Evolutionary conservation across 1,140 invertebrate species (phyloP).

Genomic region (Arctopsyche grandis): DNA sequence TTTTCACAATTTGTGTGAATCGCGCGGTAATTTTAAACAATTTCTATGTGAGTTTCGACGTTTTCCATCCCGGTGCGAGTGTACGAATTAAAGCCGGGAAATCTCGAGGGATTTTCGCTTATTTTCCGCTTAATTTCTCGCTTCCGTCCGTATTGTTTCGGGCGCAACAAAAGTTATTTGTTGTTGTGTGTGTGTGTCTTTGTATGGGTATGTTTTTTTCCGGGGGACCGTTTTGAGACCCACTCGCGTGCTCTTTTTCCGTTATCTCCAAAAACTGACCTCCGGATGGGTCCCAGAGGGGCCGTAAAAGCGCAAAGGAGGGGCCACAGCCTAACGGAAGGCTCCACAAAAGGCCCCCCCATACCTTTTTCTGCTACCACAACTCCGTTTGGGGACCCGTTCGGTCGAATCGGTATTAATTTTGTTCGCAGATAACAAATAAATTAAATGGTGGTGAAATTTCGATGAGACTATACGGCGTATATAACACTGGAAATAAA

Average conservation of each 20-base stretch:
- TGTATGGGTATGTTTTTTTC: conserved; percentile 1
- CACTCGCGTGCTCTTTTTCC: conserved; percentile 47
- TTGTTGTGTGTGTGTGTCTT: conserved; percentile 38
- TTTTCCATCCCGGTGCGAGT: no score
- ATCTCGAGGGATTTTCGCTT: background rate
- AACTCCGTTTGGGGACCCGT: background rate
- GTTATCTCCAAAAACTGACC: conserved; percentile 53
- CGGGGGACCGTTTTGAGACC: conserved; percentile 27
- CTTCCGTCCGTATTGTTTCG: background rate
- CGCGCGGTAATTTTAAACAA: no score
- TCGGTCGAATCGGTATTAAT: background rate
- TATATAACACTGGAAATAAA: no score
- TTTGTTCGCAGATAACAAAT: background rate
- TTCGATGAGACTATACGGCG: background rate
- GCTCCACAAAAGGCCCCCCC: background rate
- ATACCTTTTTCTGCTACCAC: background rate
- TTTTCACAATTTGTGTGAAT: no score
- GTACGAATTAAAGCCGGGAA: background rate
- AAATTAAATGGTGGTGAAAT: conserved; percentile 3
- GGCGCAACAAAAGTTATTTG: conserved; percentile 43
- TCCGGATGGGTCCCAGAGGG: conserved; percentile 51
- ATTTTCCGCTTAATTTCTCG: conserved; percentile 38
- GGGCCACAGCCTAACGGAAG: background rate
- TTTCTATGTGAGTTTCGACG: no score
- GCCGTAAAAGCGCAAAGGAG: conserved; percentile 42